A percentile compares a stretch with the other conserved stretches of the same genome.
Conservation (phyloP, 1,140 invertebrate species). For the Drosophila erecta region DNA sequence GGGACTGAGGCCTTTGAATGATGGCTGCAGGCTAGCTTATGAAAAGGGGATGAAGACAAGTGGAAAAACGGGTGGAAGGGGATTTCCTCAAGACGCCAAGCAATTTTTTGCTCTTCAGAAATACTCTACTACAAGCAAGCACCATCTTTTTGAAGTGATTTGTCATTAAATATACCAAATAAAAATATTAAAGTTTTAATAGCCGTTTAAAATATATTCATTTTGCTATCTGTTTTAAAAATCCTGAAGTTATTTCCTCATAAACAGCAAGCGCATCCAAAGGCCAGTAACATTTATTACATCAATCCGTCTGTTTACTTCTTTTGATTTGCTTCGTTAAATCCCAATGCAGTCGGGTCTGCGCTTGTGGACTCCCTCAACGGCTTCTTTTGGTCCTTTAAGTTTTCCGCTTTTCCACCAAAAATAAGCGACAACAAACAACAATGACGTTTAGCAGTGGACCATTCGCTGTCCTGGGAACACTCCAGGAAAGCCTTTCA, state of each 20-base stretch:
- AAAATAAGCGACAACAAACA: conserved; percentile 41
- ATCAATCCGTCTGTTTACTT: conserved; percentile 7
- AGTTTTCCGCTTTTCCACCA: conserved; percentile 13
- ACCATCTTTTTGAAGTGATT: no score
- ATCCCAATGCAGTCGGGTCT: conserved; percentile 27
- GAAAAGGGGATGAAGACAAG: conserved; percentile 1
- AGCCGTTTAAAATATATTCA: no score
- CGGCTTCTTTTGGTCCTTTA: conserved; percentile 10
- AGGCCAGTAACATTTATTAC: no score
- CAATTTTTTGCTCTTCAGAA: no score
- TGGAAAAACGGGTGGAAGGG: not conserved
- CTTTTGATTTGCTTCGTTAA: conserved; percentile 44
- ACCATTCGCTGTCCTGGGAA: not conserved
- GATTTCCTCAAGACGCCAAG: no score
- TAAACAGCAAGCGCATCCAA: conserved; percentile 2
- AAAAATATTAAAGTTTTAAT: no score
- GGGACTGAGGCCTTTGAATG: conserved; percentile 51
- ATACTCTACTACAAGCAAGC: no score
- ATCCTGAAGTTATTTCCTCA: no score
- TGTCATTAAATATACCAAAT: no score
- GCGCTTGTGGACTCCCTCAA: conserved; percentile 4
- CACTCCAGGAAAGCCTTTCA: conserved; percentile 38
- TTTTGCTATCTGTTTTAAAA: not conserved
- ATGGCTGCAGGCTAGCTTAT: conserved; percentile 23
- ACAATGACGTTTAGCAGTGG: conserved; percentile 45